phyloP scores from a whole-genome alignment of 2,113 vertebrate genomes.

The Apodemus sylvaticus region DNA sequence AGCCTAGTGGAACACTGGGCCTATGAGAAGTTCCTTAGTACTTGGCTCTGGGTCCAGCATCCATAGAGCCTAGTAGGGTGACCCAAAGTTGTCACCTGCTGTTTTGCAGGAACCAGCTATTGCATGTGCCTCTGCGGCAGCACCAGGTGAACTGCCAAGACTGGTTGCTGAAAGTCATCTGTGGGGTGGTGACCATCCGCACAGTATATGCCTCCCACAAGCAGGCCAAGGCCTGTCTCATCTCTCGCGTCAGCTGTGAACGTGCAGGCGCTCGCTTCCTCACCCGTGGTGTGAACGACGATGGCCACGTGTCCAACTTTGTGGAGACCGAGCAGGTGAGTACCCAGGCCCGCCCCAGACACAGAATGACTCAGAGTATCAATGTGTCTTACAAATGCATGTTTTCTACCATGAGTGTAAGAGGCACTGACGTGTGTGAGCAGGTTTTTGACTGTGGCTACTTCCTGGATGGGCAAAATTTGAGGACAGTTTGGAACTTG shows the following conservation, averaged over 20 bases:
- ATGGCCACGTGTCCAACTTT: conserved; percentile 89
- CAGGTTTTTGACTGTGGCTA: background rate
- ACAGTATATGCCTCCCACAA: conserved; percentile 88
- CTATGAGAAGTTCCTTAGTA: fast-evolving
- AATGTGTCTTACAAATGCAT: fast-evolving
- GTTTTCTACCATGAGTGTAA: background rate
- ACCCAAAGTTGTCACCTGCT: background rate
- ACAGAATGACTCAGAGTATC: background rate
- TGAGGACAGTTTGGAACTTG: background rate
- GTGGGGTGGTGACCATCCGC: conserved; percentile 86
- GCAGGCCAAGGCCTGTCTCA: conserved; percentile 89
- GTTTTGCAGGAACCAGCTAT: conserved; percentile 86
- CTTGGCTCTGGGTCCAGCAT: fast-evolving
- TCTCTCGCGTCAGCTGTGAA: conserved; percentile 88
- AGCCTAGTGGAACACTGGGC: fast-evolving
- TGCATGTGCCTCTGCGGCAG: conserved; percentile 86
- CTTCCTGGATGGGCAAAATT: background rate
- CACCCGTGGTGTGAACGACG: conserved; percentile 85
- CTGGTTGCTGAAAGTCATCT: conserved; percentile 89
- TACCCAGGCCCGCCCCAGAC: fast-evolving
- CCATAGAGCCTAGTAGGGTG: background rate
- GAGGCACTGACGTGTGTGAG: fast-evolving
- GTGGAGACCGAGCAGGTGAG: conserved; percentile 90
- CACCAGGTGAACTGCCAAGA: conserved; percentile 88
- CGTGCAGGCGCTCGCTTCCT: conserved; percentile 85